phyloP scores from a whole-genome alignment of 2,113 vertebrate species.

The Mesembrinibis cayennensis region DNA sequence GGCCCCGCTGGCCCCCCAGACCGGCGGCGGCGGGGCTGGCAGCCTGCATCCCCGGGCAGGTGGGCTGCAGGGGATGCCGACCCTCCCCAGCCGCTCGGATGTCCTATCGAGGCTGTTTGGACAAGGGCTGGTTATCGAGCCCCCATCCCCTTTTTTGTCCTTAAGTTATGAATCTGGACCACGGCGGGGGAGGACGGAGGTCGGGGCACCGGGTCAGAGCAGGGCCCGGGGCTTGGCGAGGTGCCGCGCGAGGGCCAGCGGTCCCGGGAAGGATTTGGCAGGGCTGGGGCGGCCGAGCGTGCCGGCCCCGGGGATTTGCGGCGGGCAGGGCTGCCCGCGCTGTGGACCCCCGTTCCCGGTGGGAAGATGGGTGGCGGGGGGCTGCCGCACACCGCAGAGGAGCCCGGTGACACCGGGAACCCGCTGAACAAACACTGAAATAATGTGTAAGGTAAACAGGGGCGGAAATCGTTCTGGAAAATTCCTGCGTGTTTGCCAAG shows the following conservation, averaged over 20 bases:
- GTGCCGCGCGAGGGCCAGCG: neutral
- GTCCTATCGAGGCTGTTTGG: neutral
- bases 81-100: neutral
- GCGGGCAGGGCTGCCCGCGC: neutral
- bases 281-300: neutral
- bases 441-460: slow-evolving; percentile 57
- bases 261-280: neutral
- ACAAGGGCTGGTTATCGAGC: neutral
- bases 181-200: neutral
- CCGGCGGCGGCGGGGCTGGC: neutral
- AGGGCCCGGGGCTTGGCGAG: neutral
- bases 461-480: slow-evolving; percentile 57
- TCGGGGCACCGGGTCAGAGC: neutral
- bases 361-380: neutral
- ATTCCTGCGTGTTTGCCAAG: slow-evolving; percentile 39
- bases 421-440: slow-evolving; percentile 36
- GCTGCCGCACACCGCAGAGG: neutral
- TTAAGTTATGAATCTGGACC: neutral
- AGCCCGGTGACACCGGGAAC: neutral
- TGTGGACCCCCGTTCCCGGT: accelerated
- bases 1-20: neutral
- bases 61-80: neutral
- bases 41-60: neutral
- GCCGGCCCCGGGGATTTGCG: neutral
- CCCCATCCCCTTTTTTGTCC: neutral